Conservation (phyloP, 2,888 invertebrate species). For the Cephalotes varians region DNA sequence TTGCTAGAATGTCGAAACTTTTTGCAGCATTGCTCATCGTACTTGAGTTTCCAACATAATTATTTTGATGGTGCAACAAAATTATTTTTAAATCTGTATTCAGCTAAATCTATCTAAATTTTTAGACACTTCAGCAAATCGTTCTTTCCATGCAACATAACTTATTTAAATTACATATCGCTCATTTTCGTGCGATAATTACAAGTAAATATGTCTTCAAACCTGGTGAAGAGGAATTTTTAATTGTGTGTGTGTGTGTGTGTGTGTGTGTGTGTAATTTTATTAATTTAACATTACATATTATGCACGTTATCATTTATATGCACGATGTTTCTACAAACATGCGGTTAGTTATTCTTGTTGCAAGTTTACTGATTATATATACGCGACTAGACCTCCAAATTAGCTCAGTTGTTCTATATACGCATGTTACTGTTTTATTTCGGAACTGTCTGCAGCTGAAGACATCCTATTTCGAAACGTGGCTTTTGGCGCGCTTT, state of each 20-base stretch:
- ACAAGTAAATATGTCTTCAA: background rate
- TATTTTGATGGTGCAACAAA: no score
- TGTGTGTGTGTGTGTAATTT: no score
- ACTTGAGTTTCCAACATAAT: no score
- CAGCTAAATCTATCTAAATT: no score
- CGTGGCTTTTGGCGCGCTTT: constrained; percentile 48
- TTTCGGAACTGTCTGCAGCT: background rate
- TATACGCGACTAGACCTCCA: background rate
- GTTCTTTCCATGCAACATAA: no score
- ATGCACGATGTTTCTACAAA: background rate
- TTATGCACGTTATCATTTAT: background rate
- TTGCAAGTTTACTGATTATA: background rate
- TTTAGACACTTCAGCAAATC: no score
- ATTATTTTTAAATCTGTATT: no score
- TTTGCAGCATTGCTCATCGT: no score
- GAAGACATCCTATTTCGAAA: constrained; percentile 1
- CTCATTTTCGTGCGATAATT: background rate
- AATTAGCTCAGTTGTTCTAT: background rate
- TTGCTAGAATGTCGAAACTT: no score
- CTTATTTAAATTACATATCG: background rate
- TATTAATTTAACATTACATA: background rate
- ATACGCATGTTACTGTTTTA: background rate
- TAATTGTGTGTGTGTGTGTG: no score
- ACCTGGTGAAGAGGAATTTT: background rate
- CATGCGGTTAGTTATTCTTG: background rate